phyloP scores from a whole-genome alignment of 2,113 vertebrate species.

The Budorcas taxicolor region DNA sequence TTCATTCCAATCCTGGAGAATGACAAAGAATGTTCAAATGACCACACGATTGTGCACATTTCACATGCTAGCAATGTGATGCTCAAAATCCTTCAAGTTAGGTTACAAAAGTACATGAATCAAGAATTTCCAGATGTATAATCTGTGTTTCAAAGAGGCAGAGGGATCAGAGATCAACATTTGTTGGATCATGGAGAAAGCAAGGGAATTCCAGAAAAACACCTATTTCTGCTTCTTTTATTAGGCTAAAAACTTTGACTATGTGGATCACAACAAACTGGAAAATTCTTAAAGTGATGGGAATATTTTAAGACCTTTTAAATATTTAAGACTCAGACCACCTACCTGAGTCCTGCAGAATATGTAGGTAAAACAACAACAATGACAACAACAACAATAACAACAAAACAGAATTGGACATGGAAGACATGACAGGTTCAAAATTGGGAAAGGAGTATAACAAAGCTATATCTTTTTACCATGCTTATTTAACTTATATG shows the following conservation, averaged over 20 bases:
- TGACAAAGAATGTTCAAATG: neutral
- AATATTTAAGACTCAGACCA: neutral
- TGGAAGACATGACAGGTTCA: neutral
- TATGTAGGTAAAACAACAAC: neutral
- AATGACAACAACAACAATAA: neutral
- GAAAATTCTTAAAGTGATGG: neutral
- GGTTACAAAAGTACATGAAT: neutral
- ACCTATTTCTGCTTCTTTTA: neutral
- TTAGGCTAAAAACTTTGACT: fast-evolving
- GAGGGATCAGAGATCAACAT: neutral
- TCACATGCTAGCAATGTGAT: neutral
- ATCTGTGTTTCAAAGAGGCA: neutral
- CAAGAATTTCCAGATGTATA: neutral
- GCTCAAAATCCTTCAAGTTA: neutral
- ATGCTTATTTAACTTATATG: neutral
- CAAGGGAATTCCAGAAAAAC: neutral
- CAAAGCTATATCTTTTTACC: neutral
- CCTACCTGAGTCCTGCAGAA: neutral
- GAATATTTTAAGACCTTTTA: neutral
- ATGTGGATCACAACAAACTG: neutral
- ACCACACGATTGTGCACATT: neutral
- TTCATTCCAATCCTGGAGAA: neutral
- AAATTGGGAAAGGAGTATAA: neutral
- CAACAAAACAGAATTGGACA: neutral
- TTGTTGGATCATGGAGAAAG: neutral